Evolutionary conservation across 2,797 vertebrate species (phyloP).

Genomic region (Scolopax rusticola): DNA sequence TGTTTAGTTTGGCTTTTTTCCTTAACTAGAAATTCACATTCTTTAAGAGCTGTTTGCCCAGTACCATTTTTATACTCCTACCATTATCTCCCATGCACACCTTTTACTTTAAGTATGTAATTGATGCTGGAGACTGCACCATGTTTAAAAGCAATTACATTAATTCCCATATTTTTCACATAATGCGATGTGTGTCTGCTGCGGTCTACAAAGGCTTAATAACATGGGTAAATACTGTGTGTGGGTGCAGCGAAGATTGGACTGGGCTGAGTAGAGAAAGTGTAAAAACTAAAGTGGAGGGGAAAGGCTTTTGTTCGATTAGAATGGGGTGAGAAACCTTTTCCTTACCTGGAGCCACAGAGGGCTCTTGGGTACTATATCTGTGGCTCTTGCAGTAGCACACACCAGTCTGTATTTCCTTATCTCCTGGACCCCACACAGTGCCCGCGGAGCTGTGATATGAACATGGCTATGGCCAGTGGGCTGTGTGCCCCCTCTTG

Average conservation of each 20-base stretch:
- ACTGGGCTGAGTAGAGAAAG: background rate
- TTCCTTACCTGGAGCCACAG: background rate
- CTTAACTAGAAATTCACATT: conserved; percentile 17
- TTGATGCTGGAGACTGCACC: background rate
- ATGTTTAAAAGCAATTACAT: conserved; percentile 22
- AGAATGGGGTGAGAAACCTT: background rate
- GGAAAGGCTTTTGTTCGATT: background rate
- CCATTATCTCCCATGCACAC: background rate
- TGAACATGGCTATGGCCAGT: background rate
- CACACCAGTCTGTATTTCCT: background rate
- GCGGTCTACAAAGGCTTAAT: conserved; percentile 24
- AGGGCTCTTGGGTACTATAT: background rate
- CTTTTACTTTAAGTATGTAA: background rate
- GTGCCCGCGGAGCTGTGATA: background rate
- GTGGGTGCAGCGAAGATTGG: background rate
- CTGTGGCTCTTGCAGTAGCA: background rate
- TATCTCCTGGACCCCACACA: accelerated
- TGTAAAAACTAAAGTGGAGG: background rate
- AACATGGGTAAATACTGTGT: background rate
- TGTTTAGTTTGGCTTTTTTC: background rate
- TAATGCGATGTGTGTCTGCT: background rate
- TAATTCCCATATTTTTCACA: background rate
- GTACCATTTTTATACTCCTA: background rate
- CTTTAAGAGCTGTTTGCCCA: background rate
- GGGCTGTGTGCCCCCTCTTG: background rate